These are phyloP conservation scores for Lemur catta DNA, from an alignment of 2,797 vertebrate genomes.

Conservation along the genomic window DNA sequence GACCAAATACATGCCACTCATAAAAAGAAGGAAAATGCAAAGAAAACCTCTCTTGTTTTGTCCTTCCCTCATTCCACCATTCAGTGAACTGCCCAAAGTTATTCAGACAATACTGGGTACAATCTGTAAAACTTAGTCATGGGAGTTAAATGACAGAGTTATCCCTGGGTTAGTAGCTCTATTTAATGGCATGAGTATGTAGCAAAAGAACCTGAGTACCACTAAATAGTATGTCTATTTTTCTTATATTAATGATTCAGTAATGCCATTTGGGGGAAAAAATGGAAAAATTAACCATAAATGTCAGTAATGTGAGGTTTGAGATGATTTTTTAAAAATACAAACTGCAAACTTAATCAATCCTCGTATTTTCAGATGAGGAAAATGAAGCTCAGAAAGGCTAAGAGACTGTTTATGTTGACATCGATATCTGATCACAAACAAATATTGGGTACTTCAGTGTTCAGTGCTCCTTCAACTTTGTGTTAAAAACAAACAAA, in stretches of 20 bases:
- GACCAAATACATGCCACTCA: neutral
- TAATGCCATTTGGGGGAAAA: neutral
- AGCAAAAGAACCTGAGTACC: neutral
- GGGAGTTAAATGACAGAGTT: neutral
- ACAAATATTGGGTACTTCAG: neutral
- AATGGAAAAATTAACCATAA: neutral
- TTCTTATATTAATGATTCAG: neutral
- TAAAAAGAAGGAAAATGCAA: neutral
- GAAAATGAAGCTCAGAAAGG: neutral
- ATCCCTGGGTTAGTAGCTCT: neutral
- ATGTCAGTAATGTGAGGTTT: neutral
- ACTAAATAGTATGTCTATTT: neutral
- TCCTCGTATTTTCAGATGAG: neutral
- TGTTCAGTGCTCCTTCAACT: neutral
- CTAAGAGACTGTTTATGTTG: neutral
- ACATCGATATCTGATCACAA: neutral
- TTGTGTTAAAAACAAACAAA: neutral
- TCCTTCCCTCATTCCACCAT: neutral
- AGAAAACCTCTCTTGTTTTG: neutral
- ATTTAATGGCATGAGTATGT: neutral
- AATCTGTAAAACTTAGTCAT: neutral
- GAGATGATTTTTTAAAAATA: neutral
- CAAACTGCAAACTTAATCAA: neutral
- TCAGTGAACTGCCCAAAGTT: neutral
- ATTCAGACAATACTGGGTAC: neutral